Base-by-base conservation (phyloP, 2,888 invertebrate species). In the Dicranocentrus wangi region DNA sequence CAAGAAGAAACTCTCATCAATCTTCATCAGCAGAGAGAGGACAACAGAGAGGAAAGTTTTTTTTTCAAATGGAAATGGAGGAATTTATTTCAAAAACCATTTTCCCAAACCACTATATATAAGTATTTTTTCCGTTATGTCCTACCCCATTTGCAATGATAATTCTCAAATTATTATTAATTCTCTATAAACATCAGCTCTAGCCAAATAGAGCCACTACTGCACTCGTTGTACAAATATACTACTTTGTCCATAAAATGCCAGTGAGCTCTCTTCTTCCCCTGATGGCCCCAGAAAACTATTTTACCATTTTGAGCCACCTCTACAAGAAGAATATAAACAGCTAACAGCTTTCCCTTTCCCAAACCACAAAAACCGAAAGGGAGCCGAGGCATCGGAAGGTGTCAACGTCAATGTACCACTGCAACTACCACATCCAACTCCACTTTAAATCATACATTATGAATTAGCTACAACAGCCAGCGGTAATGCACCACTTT, bases 21-120 rank as follows among this genome's bases (percentile, higher is more conserved):
- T 71, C 71, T 71, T 71, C 71, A 71, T 71, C 71, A 71, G 7
- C 13, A 23, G 42, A 8, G 55, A n/a, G 51, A 32, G 43, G 23
- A 25, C 63, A 23, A 63, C n/a, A 28, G 13, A 17, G 28, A 17
- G n/a, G 21, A 60, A 21, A 23, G 13, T 39, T 63, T 63, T 63
- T 28, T 32, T 63, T 63, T 39, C 17, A 51, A 13, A 51, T 51
- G 17, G n/a, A 51, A 51, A 51, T 5, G n/a, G n/a, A 39, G 7
- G 13, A 7, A 39, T 39, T 13, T 7, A 39, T 8, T 7, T 39
- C 7, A 39, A 8, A 13, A 39, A 8, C 13, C 8, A 7, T 39
- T 7, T 13, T 39, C 39, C 39, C 39, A 39, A 39, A 8, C 13
- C 39, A 39, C 39, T 8, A 39, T 13, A 39, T 39, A 39, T 39